These are phyloP conservation scores for Melanotaenia boesemani DNA, from an alignment of 2,797 vertebrate genomes.

Conservation along the genomic window DNA sequence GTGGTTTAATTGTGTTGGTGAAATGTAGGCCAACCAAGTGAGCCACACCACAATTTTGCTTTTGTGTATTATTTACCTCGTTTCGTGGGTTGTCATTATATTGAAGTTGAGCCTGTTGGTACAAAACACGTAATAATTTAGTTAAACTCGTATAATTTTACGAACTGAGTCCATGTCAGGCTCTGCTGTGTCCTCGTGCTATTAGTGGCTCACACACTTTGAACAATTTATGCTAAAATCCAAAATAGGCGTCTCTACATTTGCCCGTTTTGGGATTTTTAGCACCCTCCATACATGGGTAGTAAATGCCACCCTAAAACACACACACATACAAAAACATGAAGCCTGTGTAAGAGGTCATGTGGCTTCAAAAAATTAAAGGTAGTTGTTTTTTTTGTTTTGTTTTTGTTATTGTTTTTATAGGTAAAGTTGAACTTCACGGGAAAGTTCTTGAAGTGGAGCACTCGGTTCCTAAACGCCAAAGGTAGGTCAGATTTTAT, in stretches of 20 bases:
- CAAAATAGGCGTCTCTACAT: background rate
- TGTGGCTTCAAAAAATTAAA: slow-evolving; percentile 19
- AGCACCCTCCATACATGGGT: background rate
- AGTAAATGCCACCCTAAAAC: background rate
- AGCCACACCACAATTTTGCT: slow-evolving; percentile 39
- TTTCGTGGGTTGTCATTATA: slow-evolving; percentile 1
- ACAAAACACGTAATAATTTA: slow-evolving; percentile 3
- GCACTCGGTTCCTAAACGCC: slow-evolving; percentile 97
- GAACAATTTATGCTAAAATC: slow-evolving; percentile 10
- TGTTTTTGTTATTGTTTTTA: slow-evolving; percentile 50
- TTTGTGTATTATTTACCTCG: slow-evolving; percentile 6
- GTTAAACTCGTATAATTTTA: slow-evolving; percentile 19
- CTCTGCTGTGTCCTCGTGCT: slow-evolving; percentile 33
- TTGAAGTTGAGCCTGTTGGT: slow-evolving; percentile 1
- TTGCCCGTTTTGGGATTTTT: background rate
- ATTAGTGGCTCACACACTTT: slow-evolving; percentile 19
- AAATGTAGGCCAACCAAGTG: slow-evolving; percentile 77
- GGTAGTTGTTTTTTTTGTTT: slow-evolving; percentile 16
- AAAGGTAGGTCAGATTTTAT: slow-evolving; percentile 88
- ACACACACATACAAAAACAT: background rate
- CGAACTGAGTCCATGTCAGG: slow-evolving; percentile 9
- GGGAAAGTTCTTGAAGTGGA: slow-evolving; percentile 98
- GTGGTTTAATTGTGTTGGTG: slow-evolving; percentile 81
- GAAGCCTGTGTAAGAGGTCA: slow-evolving; percentile 25
- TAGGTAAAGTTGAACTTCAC: slow-evolving; percentile 99